Evolutionary conservation across 2,888 invertebrate species (phyloP).

Genomic region (Taphrorychus bicolor): DNA sequence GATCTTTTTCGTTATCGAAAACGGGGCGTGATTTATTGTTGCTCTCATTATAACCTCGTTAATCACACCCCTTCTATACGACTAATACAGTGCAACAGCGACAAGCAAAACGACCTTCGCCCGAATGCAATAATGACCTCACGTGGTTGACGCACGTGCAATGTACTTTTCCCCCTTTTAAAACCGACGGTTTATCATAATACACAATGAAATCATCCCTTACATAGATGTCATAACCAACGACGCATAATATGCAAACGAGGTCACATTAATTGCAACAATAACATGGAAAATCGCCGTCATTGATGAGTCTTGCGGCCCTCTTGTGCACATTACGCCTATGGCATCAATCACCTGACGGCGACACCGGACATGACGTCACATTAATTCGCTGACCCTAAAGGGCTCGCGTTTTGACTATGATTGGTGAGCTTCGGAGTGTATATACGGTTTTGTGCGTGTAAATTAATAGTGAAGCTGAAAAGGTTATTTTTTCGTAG

Average conservation of each 20-base stretch:
- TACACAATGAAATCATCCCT: not conserved
- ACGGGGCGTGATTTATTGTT: not conserved
- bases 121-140: not conserved
- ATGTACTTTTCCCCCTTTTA: too few relatives aligned
- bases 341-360: slow-evolving; percentile 56
- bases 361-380: slow-evolving; percentile 55
- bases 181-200: not conserved
- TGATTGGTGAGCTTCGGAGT: not conserved
- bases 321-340: slow-evolving; percentile 8
- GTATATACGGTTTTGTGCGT: too few relatives aligned
- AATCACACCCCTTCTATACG: not conserved
- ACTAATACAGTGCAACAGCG: not conserved
- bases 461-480: too few relatives aligned
- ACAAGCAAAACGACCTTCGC: not conserved
- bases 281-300: not conserved
- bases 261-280: not conserved
- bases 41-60: not conserved
- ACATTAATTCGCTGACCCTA: slow-evolving; percentile 50
- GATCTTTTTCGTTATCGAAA: not conserved
- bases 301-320: not conserved
- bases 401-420: not conserved
- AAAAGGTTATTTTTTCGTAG: too few relatives aligned
- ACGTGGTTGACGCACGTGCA: not conserved
- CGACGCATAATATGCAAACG: not conserved
- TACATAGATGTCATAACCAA: not conserved